A percentile compares a stretch with the other conserved stretches of the same genome.
phyloP scores from a whole-genome alignment of 1,140 invertebrate species.

The Agrilus planipennis region DNA sequence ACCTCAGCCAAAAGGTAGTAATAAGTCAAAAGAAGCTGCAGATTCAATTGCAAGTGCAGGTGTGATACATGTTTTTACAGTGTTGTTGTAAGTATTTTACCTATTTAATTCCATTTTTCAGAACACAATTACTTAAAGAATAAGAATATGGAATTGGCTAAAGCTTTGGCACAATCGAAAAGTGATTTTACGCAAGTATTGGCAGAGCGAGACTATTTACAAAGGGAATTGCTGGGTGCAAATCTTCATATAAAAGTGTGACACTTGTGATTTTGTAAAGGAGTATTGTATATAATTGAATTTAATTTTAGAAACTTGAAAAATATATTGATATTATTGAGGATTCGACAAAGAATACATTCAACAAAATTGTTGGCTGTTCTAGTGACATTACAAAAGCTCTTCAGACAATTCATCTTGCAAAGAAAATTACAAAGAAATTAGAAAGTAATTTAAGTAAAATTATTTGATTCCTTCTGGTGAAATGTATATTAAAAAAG shows the following conservation, averaged over 20 bases:
- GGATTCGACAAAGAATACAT: not conserved
- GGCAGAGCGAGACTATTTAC: not conserved
- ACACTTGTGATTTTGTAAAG: too few species aligned
- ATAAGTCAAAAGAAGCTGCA: too few species aligned
- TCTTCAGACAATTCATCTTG: not conserved
- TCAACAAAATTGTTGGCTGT: not conserved
- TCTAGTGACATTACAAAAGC: not conserved
- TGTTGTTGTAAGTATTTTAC: too few species aligned
- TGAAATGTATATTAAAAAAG: too few species aligned
- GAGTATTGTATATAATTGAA: too few species aligned
- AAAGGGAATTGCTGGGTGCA: slow-evolving; percentile 1
- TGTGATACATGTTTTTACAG: too few species aligned
- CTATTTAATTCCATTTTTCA: not conserved
- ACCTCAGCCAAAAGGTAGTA: too few species aligned
- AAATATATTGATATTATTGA: not conserved
- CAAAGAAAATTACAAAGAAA: not conserved
- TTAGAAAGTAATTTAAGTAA: too few species aligned
- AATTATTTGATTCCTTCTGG: too few species aligned
- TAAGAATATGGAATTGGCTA: not conserved
- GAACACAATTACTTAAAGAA: not conserved
- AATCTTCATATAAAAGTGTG: not conserved
- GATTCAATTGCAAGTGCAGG: too few species aligned
- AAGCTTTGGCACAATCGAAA: slow-evolving; percentile 1
- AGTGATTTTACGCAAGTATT: not conserved
- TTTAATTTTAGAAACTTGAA: slow-evolving; percentile 1